Base-by-base conservation (phyloP, 2,888 invertebrate species). In the Oligia strigilis region DNA sequence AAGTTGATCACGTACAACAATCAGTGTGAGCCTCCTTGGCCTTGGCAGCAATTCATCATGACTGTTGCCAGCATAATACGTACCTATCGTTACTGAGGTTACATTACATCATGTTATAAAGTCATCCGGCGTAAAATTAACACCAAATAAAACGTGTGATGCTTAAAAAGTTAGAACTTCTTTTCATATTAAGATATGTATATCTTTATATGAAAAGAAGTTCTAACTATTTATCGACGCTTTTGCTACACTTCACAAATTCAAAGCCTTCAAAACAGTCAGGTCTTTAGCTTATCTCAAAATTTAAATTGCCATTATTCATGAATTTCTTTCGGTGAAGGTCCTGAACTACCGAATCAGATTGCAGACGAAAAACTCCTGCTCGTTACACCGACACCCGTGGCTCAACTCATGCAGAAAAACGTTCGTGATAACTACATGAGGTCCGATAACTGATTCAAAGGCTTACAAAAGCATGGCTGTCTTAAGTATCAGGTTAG, bases 61-160 rank as follows among this genome's bases (percentile, higher is more conserved):
- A 91, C 90, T 89, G 85, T 79, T 88, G 83, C 85, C 87, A 84
- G 88, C 81, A 86, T 89, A 89, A 87, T 86, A 89, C 88, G 85
- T 89, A 87, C 77, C 79, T 87, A 88, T 87, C 86, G 71, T 84
- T 88, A 88, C 87, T 87, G 87, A 91, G 91, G 91, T 87, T 91
- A 78, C 82, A 88, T 93, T 93, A 93, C 93, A 93, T 92, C 93
- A 93, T 88, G 88, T 89, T 88, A 89, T 91, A 92, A 91, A 92
- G 84, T 91, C 91, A 92, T 92, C 88, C 81, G 87, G 85, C 87
- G 90, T 88, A 89, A 90, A 80, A 86, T 82, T 85, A 85, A 83
- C 65, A 75, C 46, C 60, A 71, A 78, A 78, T 79, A 75, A 81
- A 83, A 73, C 77, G 65, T 58, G 40, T 29, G 23, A 75, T 73